Conservation (phyloP, 2,888 invertebrate species). For the Thalpophila matura region DNA sequence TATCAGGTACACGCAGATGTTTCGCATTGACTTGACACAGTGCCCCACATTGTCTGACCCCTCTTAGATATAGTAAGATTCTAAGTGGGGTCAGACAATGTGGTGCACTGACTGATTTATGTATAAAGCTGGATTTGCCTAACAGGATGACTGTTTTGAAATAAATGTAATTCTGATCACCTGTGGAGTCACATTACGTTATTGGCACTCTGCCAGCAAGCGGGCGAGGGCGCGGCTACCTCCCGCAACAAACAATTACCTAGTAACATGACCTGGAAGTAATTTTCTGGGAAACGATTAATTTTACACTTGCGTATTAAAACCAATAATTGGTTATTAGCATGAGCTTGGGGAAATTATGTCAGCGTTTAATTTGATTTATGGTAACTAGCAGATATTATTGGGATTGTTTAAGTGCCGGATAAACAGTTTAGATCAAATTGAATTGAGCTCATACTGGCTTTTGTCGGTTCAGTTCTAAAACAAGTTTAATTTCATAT, state of each 20-base stretch:
- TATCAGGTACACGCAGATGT: constrained; percentile 16
- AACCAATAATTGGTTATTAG: constrained; percentile 1
- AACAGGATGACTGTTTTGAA: constrained; percentile 13
- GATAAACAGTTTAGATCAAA: background rate
- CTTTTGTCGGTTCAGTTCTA: background rate
- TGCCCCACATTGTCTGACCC: no score
- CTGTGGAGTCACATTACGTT: constrained; percentile 31
- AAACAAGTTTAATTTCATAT: background rate
- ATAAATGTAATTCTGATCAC: constrained; percentile 21
- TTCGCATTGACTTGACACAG: background rate
- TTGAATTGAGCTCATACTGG: background rate
- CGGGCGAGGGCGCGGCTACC: background rate
- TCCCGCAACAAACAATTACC: constrained; percentile 26
- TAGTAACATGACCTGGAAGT: constrained; percentile 36
- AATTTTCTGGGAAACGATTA: constrained; percentile 27
- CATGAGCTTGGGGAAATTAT: background rate
- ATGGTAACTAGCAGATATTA: background rate
- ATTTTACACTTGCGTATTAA: constrained; percentile 12
- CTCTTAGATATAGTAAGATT: no score
- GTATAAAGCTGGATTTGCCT: constrained; percentile 6
- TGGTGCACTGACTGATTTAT: constrained; percentile 13
- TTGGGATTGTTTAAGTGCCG: background rate
- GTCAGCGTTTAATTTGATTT: background rate
- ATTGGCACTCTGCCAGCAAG: constrained; percentile 31
- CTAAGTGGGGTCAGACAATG: no score